Conservation (phyloP, 2,888 invertebrate genomes). For the Timema podura region DNA sequence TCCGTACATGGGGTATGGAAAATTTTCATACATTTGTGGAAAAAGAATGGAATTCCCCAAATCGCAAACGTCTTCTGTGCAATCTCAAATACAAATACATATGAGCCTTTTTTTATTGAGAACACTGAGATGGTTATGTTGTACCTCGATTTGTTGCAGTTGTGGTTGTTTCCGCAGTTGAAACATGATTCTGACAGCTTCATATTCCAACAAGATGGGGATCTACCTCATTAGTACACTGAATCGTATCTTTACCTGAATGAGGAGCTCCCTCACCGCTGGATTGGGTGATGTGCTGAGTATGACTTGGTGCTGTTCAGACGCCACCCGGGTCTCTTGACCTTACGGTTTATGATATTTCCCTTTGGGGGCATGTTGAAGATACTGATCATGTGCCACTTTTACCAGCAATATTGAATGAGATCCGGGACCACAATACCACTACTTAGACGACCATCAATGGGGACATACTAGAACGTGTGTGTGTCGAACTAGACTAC, state of each 20-base stretch:
- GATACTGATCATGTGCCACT: not conserved
- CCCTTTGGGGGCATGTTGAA: not conserved
- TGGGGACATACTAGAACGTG: not conserved
- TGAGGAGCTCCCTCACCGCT: not conserved
- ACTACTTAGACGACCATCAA: not conserved
- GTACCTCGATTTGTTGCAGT: no score
- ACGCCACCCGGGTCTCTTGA: not conserved
- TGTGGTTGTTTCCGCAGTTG: no score
- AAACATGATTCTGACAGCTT: not conserved
- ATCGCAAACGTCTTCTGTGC: not conserved
- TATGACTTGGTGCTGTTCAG: constrained; percentile 8
- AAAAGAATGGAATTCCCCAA: not conserved
- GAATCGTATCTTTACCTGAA: not conserved
- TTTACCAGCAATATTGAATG: not conserved
- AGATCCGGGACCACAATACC: not conserved
- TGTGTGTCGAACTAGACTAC: not conserved
- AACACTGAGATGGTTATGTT: not conserved
- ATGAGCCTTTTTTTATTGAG: not conserved
- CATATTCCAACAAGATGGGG: not conserved
- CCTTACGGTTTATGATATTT: not conserved
- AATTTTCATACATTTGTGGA: not conserved
- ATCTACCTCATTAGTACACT: not conserved
- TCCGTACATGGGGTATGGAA: not conserved
- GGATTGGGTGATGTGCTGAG: not conserved
- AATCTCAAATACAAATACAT: not conserved